Conservation (phyloP, 2,113 vertebrate genomes). For the Elanoides forficatus region DNA sequence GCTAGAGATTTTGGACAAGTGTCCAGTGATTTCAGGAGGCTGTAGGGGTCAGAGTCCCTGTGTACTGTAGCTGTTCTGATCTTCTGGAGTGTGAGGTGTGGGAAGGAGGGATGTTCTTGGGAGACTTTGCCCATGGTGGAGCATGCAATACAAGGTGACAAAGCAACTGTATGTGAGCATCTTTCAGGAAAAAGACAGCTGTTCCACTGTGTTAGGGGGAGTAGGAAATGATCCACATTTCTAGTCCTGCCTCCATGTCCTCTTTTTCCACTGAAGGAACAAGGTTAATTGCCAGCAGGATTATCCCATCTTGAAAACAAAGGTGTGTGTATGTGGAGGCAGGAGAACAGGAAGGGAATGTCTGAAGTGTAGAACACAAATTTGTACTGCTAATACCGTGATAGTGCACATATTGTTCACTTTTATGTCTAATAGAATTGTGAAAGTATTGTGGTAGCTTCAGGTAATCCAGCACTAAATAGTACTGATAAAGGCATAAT, state of each 20-base stretch:
- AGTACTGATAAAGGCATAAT: background rate
- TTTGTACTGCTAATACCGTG: background rate
- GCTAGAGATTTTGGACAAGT: background rate
- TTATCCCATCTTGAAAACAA: background rate
- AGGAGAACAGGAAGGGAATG: background rate
- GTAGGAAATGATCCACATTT: background rate
- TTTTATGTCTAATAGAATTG: background rate
- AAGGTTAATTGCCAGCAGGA: background rate
- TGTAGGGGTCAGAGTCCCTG: background rate
- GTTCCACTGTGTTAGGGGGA: background rate
- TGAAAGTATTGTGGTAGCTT: background rate
- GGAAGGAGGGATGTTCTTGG: background rate
- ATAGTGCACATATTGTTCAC: background rate
- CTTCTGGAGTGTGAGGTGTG: background rate
- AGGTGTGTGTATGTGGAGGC: background rate
- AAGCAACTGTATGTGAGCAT: background rate
- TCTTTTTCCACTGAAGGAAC: background rate
- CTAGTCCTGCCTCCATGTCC: background rate
- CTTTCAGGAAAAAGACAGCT: background rate
- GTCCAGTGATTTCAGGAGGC: background rate
- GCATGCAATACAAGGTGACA: background rate
- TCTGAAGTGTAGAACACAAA: background rate
- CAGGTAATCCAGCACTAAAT: background rate
- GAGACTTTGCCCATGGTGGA: background rate
- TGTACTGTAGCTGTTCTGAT: background rate